These are phyloP conservation scores for Neocrepidodera transversa DNA, from an alignment of 2,888 invertebrate species.

Conservation along the genomic window DNA sequence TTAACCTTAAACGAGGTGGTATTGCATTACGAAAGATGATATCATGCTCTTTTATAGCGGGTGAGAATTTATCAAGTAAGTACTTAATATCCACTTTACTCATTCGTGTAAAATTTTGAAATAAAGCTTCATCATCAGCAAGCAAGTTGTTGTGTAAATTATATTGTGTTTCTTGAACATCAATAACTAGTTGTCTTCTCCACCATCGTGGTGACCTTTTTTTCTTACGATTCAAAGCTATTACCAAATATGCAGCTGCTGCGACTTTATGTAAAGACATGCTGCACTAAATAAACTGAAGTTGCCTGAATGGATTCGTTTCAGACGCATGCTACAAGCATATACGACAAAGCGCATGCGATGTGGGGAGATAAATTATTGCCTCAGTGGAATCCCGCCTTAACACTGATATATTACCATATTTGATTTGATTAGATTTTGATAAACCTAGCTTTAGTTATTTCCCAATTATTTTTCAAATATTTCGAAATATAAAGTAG, in stretches of 20 bases:
- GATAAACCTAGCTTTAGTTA: too few species aligned
- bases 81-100: not conserved
- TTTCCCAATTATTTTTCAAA: too few species aligned
- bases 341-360: too few species aligned
- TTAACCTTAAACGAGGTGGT: not conserved
- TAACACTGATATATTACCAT: too few species aligned
- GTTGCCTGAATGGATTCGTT: too few species aligned
- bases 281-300: not conserved
- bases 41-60: not conserved
- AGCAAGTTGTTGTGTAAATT: not conserved
- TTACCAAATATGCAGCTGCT: conserved; percentile 8
- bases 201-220: not conserved
- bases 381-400: too few species aligned
- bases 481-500: too few species aligned
- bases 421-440: too few species aligned
- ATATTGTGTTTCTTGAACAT: not conserved
- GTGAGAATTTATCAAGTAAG: not conserved
- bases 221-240: not conserved
- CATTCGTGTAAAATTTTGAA: not conserved
- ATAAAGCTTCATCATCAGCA: not conserved
- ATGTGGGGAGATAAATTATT: too few species aligned
- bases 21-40: not conserved
- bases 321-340: too few species aligned
- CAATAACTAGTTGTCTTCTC: not conserved
- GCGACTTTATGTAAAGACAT: conserved; percentile 1